These are phyloP conservation scores for Polia nebulosa DNA, from an alignment of 2,888 invertebrate species.

Conservation along the genomic window DNA sequence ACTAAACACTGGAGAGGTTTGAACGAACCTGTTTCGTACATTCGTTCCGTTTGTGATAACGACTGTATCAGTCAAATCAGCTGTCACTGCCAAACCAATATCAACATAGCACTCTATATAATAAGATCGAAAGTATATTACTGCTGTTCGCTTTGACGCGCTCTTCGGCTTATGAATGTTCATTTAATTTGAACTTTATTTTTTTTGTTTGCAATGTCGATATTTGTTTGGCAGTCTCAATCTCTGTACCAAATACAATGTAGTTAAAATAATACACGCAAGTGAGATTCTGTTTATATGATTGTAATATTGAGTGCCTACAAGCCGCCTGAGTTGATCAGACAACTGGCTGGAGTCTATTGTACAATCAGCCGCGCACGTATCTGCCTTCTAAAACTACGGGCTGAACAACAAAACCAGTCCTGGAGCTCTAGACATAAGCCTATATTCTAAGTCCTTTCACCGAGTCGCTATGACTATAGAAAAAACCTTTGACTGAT, in stretches of 20 bases:
- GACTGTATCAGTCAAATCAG: not conserved
- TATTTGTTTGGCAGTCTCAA: not conserved
- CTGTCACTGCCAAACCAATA: not conserved
- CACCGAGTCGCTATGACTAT: not conserved
- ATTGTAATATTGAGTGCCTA: conserved; percentile 46
- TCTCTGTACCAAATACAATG: not conserved
- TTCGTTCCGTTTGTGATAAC: not conserved
- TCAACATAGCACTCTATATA: not conserved
- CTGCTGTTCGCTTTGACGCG: not conserved
- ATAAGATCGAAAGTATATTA: not conserved
- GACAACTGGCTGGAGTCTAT: not conserved
- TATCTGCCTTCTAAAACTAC: not conserved
- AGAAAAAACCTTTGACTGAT: not conserved
- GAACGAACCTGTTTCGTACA: not conserved
- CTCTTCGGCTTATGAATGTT: not conserved
- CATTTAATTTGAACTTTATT: not conserved
- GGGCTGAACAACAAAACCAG: not conserved
- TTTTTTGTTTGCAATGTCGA: not conserved
- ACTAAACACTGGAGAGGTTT: conserved; percentile 10
- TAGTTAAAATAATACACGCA: conserved; percentile 74
- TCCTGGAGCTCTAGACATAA: not conserved
- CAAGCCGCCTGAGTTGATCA: not conserved
- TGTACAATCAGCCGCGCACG: not conserved
- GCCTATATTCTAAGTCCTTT: not conserved
- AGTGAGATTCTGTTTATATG: conserved; percentile 77